Percentiles rank a stretch among this genome's conserved stretches.
phyloP scores from a whole-genome alignment of 1,140 invertebrate genomes.

The Latrodectus geometricus region DNA sequence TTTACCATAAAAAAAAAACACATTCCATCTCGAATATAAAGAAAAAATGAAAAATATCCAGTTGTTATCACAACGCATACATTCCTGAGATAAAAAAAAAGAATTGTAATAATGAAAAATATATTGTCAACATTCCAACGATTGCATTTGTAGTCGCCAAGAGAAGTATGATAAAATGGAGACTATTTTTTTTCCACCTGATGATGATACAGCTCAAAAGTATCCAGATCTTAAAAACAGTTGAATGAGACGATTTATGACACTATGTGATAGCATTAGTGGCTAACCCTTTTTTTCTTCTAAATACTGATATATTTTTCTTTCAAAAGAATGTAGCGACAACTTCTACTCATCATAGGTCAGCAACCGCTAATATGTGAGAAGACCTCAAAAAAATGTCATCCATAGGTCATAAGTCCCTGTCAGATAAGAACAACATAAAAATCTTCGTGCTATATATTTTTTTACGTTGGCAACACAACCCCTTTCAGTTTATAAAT shows the following conservation, averaged over 20 bases:
- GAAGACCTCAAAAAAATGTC: neutral
- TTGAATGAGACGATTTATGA: neutral
- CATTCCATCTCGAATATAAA: too few species aligned
- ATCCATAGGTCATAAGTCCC: neutral
- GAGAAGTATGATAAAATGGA: too few species aligned
- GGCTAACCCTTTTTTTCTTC: neutral
- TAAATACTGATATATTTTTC: neutral
- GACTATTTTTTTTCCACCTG: neutral
- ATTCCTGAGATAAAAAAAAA: too few species aligned
- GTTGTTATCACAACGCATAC: too few species aligned
- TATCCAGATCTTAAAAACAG: neutral
- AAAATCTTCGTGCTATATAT: neutral
- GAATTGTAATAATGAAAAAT: too few species aligned
- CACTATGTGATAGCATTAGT: neutral
- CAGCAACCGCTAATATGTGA: neutral
- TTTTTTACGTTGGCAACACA: neutral
- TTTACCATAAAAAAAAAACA: too few species aligned
- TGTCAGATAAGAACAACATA: neutral
- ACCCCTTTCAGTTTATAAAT: neutral
- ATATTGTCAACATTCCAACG: too few species aligned
- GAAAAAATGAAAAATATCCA: too few species aligned
- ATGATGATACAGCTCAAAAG: neutral
- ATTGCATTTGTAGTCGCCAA: too few species aligned
- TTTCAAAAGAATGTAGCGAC: neutral
- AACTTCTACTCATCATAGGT: neutral